Evolutionary conservation across 2,888 invertebrate species (phyloP), one percentile per base, ranked within the genome.

Genomic region (Bellardia pandia): DNA sequence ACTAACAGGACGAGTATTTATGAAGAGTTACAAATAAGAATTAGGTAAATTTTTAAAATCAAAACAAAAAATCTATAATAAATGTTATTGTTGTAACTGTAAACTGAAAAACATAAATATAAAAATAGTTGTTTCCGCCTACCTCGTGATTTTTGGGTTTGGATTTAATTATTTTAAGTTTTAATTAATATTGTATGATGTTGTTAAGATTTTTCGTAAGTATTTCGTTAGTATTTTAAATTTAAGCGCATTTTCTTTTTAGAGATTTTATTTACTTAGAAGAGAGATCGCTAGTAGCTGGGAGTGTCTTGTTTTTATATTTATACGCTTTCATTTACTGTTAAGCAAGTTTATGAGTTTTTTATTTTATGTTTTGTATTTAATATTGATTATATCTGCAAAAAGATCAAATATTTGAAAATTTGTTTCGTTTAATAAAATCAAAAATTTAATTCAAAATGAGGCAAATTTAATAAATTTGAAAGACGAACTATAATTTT

Each of bases 351-450:
- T 83, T 60, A 45, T 48, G 40, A 82, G 74, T 77, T 77, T 80
- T 88, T 86, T 23, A 23, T 23, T 79, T 33, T 37, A 37, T 37
- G 77, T 33, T 77, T 81, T 81, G 69, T 75, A 69, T 85, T 91
- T 92, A 92, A 90, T 92, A 92, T 91, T 92, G 91, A 89, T 89
- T 89, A 90, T 91, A 92, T 92, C 92, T 92, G 92, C 90, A 92
- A 92, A 90, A 91, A 92, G 90, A 92, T 90, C 91, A 90, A 92
- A 92, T 86, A 89, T 90, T 90, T 90, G 53, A 76, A 80, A 83
- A 81, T 88, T 89, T 89, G 60, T 58, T 74, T 48, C 9, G 40
- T 23, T 89, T 86, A 86, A 69, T 66, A 68, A 74, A 82, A 86
- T 89, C 53, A 83, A 76, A 48, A 42, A 37, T 53, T 85, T 45